Percentiles rank a stretch among this genome's conserved stretches.
Evolutionary conservation across 2,888 invertebrate genomes (phyloP).

Genomic region (Xestobium rufovillosum): DNA sequence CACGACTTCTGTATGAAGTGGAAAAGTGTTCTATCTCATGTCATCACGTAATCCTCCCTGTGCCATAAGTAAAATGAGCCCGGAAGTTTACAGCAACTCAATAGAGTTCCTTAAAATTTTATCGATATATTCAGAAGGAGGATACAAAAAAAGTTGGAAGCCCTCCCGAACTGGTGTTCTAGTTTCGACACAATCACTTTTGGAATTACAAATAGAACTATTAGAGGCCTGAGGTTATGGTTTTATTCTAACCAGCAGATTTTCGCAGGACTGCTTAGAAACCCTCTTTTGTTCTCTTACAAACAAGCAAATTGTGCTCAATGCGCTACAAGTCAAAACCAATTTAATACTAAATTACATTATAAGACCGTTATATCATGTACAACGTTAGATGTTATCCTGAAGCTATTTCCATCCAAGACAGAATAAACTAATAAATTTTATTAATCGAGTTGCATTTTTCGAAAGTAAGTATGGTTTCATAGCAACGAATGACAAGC

Average conservation of each 20-base stretch:
- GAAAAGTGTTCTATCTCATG: conserved; percentile 16
- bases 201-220: too few species aligned
- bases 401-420: too few species aligned
- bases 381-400: too few species aligned
- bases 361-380: too few species aligned
- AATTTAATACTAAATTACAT: too few species aligned
- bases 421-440: too few species aligned
- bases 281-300: conserved; percentile 21
- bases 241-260: conserved; percentile 20
- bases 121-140: conserved; percentile 5
- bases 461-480: too few species aligned
- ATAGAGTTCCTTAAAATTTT: conserved; percentile 1
- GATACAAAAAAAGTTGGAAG: conserved; percentile 12
- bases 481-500: too few species aligned
- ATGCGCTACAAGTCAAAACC: conserved; percentile 21
- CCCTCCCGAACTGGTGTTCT: too few species aligned
- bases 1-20: conserved; percentile 14
- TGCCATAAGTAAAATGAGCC: conserved; percentile 13
- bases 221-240: too few species aligned
- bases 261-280: conserved; percentile 14
- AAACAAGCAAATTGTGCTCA: conserved; percentile 13
- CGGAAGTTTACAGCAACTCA: too few species aligned
- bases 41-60: conserved; percentile 12
- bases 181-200: conserved; percentile 21
- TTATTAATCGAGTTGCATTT: too few species aligned